Conservation (phyloP, 2,888 invertebrate genomes). For the Cheilosia vernalis region DNA sequence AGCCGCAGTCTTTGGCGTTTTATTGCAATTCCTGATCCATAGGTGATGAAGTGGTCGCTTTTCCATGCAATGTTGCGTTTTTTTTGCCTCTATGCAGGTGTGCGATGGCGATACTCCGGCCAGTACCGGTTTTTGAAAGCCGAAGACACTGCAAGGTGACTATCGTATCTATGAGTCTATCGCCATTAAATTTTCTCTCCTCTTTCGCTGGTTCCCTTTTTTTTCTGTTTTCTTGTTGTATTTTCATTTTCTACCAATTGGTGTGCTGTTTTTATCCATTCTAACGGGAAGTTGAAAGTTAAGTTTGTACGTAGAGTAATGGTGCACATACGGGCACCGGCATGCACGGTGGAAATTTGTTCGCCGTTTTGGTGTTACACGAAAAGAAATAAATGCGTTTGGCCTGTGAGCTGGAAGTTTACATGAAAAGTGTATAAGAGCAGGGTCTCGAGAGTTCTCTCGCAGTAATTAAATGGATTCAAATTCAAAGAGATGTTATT, state of each 20-base stretch:
- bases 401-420: slow-evolving; percentile 11
- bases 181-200: slow-evolving; percentile 21
- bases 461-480: slow-evolving; percentile 28
- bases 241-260: slow-evolving; percentile 17
- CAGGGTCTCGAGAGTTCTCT: neutral
- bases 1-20: slow-evolving; percentile 9
- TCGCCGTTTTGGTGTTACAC: slow-evolving; percentile 37
- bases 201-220: slow-evolving; percentile 38
- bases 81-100: slow-evolving; percentile 61
- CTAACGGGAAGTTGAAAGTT: slow-evolving; percentile 74
- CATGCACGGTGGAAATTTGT: slow-evolving; percentile 28
- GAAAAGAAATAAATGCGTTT: slow-evolving; percentile 34
- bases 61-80: slow-evolving; percentile 58
- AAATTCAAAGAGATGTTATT: slow-evolving; percentile 8
- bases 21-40: slow-evolving; percentile 46
- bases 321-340: slow-evolving; percentile 10
- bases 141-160: slow-evolving; percentile 49
- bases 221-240: slow-evolving; percentile 20
- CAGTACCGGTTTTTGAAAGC: slow-evolving; percentile 39
- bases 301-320: slow-evolving; percentile 37
- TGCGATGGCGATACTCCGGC: slow-evolving; percentile 31
- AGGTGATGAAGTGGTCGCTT: slow-evolving; percentile 63
- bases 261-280: slow-evolving; percentile 61
- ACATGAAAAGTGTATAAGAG: slow-evolving; percentile 21
- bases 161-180: slow-evolving; percentile 18